These are phyloP conservation scores for Aphrophora alni DNA, from an alignment of 2,888 invertebrate genomes.

Conservation along the genomic window DNA sequence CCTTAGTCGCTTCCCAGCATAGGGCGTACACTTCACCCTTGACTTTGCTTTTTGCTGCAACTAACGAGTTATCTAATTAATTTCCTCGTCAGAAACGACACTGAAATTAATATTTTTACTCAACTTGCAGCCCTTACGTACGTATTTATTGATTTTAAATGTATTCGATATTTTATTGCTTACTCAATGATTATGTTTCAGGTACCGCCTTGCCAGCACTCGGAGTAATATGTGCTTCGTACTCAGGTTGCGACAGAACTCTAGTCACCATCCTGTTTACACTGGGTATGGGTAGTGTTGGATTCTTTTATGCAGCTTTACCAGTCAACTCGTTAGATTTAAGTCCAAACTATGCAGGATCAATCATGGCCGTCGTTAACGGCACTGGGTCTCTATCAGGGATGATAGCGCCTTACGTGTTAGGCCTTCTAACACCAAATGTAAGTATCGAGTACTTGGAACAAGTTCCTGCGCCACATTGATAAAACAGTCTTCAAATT, in stretches of 20 bases:
- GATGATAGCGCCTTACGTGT: slow-evolving; percentile 66
- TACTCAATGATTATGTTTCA: slow-evolving; percentile 55
- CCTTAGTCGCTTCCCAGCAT: too few relatives aligned
- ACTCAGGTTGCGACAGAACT: slow-evolving; percentile 64
- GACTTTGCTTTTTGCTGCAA: too few relatives aligned
- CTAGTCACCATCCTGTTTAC: slow-evolving; percentile 63
- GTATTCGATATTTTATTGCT: too few relatives aligned
- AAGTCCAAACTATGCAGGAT: slow-evolving; percentile 69
- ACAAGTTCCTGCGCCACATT: too few relatives aligned
- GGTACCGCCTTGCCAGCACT: slow-evolving; percentile 68
- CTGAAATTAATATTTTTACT: too few relatives aligned
- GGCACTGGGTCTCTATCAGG: slow-evolving; percentile 68
- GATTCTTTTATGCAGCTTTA: slow-evolving; percentile 70
- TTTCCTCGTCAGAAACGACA: too few relatives aligned
- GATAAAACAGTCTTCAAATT: too few relatives aligned
- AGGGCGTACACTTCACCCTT: too few relatives aligned
- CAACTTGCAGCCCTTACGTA: too few relatives aligned
- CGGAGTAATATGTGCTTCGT: slow-evolving; percentile 68
- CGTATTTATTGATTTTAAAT: too few relatives aligned
- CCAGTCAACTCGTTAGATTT: slow-evolving; percentile 71
- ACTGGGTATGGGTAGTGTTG: slow-evolving; percentile 70
- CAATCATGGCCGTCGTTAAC: slow-evolving; percentile 68
- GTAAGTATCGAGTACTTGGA: slow-evolving; percentile 21
- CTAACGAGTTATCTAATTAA: too few relatives aligned
- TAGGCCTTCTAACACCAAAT: slow-evolving; percentile 56